Conservation (phyloP, 2,888 invertebrate genomes). For the Beris morrisii region DNA sequence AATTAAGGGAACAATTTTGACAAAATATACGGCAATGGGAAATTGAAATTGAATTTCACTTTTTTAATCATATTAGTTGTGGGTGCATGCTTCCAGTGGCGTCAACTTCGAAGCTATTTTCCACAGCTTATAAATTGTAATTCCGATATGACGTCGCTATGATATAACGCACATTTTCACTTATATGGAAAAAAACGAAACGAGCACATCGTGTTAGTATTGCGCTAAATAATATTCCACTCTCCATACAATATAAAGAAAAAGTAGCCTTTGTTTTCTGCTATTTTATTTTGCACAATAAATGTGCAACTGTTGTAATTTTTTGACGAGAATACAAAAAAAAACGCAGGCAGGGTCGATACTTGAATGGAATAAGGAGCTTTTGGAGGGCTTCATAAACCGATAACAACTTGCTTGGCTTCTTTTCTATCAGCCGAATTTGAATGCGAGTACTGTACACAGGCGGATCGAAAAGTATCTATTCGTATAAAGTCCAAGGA, state of each 20-base stretch:
- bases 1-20: background rate
- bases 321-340: constrained; percentile 15
- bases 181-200: background rate
- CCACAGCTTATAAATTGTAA: background rate
- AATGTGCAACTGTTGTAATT: background rate
- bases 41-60: background rate
- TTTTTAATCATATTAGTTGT: background rate
- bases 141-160: background rate
- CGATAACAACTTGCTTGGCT: constrained; percentile 40
- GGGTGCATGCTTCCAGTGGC: too few species aligned
- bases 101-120: too few species aligned
- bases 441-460: constrained; percentile 36
- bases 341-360: constrained; percentile 11
- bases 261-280: background rate
- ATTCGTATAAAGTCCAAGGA: background rate
- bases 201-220: background rate
- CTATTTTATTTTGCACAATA: background rate
- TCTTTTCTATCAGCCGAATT: constrained; percentile 39
- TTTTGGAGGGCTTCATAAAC: constrained; percentile 39
- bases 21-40: background rate
- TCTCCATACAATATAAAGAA: background rate
- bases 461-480: constrained; percentile 7
- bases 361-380: constrained; percentile 24
- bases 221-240: background rate
- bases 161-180: too few species aligned